Percentiles rank a stretch among this genome's conserved stretches.
These are phyloP conservation scores for Neoseiulus cucumeris DNA, from an alignment of 1,140 invertebrate genomes.

Conservation along the genomic window DNA sequence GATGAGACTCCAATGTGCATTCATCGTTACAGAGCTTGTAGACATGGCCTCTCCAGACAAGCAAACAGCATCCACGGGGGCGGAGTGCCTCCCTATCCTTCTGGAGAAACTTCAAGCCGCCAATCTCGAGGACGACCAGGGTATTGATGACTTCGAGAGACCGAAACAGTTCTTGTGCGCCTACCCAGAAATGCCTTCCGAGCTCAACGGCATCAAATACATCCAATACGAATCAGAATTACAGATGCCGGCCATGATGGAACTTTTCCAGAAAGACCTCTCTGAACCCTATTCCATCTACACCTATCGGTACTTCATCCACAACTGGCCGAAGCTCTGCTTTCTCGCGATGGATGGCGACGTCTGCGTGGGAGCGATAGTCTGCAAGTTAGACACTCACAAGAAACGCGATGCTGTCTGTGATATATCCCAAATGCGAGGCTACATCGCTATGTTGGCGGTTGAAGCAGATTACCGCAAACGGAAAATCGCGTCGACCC, in stretches of 20 bases:
- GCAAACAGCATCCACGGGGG: no score
- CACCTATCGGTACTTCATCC: slow-evolving; percentile 99
- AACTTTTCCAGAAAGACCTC: slow-evolving; percentile 92
- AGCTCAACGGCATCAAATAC: slow-evolving; percentile 30
- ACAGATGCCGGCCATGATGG: slow-evolving; percentile 91
- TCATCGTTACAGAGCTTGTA: no score
- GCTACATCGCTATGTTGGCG: slow-evolving; percentile 98
- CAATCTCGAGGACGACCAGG: no score
- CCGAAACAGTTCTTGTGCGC: no score
- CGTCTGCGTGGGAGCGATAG: slow-evolving; percentile 85
- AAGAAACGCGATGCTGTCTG: slow-evolving; percentile 41
- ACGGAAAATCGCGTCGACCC: slow-evolving; percentile 55
- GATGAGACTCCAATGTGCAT: no score
- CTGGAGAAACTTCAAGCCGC: no score
- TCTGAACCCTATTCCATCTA: slow-evolving; percentile 99
- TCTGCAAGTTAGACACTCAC: slow-evolving; percentile 86
- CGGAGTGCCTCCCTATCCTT: no score
- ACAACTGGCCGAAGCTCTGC: slow-evolving; percentile 98
- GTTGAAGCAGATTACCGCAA: slow-evolving; percentile 89
- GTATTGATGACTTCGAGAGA: no score
- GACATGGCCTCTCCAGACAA: no score
- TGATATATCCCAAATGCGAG: slow-evolving; percentile 32
- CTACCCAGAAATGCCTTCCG: neutral
- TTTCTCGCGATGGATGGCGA: slow-evolving; percentile 64
- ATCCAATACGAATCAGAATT: slow-evolving; percentile 63